Base-by-base conservation (phyloP, 2,797 vertebrate genomes). In the Pitangus sulphuratus region DNA sequence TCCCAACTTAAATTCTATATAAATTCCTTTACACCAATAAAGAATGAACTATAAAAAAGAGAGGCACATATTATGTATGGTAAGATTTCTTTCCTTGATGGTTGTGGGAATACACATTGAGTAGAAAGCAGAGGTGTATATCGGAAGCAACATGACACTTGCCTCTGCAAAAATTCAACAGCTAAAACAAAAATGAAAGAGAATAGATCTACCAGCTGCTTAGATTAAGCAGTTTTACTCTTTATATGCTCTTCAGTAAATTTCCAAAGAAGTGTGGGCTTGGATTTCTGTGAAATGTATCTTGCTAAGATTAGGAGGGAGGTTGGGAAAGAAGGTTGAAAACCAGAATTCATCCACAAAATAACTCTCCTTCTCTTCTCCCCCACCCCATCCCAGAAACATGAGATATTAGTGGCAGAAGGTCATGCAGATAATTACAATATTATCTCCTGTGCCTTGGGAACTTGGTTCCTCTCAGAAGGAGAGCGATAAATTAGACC, bases 361-460 rank as follows among this genome's bases (percentile, higher is more conserved):
- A 54, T 44, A 84, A 56, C 54, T 83, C 25, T 64, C 30, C 37
- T 53, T 48, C 11, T 31, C 8, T 47, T 4, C 47, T 11, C 35
- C 8, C 42, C 10, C 6, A 0, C 28, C 33, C 37, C 33, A 65
- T 72, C 57, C 71, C 61, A 92, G 84, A 50, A 89, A 84, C 68
- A 69, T 45, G 76, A 95, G 78, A 62, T 92, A 89, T 45, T 61
- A 81, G 35, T 70, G 65, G 30, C 84, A 93, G 82, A 94, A 95
- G 79, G 87, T 92, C 91, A 86, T 39, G 33, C 18, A 95, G 92
- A 95, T 91, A 93, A 89, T 56, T 85, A 37, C 50, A 93, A 88
- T 78, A 78, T 80, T 85, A 89, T 92, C 87, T 86, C 35, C 54
- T 39, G 12, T 81, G 84, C 71, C 77, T 89, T 31, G 5, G 57